Conservation (phyloP, 2,113 vertebrate genomes). For the Dissostichus mawsoni region DNA sequence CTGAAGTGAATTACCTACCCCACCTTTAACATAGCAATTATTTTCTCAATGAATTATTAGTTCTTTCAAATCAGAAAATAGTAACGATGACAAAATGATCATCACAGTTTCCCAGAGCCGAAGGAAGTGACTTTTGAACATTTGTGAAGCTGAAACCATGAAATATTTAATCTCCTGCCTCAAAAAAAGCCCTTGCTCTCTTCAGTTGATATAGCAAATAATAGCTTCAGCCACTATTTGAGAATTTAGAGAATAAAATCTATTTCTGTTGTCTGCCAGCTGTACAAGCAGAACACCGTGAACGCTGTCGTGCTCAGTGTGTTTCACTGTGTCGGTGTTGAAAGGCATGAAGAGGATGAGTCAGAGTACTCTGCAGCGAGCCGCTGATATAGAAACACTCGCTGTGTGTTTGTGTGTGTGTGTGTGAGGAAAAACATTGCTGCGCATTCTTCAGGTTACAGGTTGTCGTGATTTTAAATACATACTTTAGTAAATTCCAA, state of each 20-base stretch:
- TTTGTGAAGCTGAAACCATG: neutral
- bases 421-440: too few species aligned
- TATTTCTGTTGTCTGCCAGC: conserved; percentile 31
- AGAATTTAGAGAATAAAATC: conserved; percentile 25
- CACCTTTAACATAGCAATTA: neutral
- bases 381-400: conserved; percentile 67
- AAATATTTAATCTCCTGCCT: conserved; percentile 17
- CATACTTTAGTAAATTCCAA: too few species aligned
- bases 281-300: conserved; percentile 14
- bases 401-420: conserved; percentile 31
- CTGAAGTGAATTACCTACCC: too few species aligned
- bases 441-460: neutral
- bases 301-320: conserved; percentile 20
- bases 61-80: neutral
- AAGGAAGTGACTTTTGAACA: neutral
- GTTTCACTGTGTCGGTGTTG: conserved; percentile 66
- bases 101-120: neutral
- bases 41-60: too few species aligned
- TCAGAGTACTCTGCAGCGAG: conserved; percentile 48
- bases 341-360: conserved; percentile 71
- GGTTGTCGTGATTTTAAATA: neutral
- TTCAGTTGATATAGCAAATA: neutral
- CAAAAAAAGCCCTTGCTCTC: neutral
- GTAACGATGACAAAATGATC: neutral
- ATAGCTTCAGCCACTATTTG: conserved; percentile 5